Evolutionary conservation across 2,888 invertebrate species (phyloP), one percentile per base, ranked within the genome.

Genomic region (Caenorhabditis becei): DNA sequence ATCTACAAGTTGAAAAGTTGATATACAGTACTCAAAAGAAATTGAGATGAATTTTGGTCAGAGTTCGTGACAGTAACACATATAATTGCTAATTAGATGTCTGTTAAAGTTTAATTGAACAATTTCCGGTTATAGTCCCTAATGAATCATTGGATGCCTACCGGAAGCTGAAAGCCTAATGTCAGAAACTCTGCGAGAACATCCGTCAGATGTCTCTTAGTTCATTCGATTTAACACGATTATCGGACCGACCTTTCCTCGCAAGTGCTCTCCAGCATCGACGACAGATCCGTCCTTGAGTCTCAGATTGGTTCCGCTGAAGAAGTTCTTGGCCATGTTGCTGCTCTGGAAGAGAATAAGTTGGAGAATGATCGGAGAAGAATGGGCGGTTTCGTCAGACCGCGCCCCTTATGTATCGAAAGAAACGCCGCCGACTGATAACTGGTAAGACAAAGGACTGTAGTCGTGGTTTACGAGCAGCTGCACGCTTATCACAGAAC

Each of bases 201-300:
- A n/a, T n/a, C n/a, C n/a, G n/a, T n/a, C n/a, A n/a, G n/a, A n/a
- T 14, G 16, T 58, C 35, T 41, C 41, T 7, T n/a, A 24, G 16
- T n/a, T 8, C 59, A 37, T 58, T 11, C 2, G 18, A 32, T 10
- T 32, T 32, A 16, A 41, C 41, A 14, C 41, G 41, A 41, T 41
- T 41, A 41, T 32, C 32, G 26, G 10, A 67, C 77, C 58, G 18
- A 71, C 78, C 65, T 80, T 80, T 58, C 75, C 75, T 2, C 51
- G 56, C 53, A 80, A 59, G 66, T 80, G 80, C 24, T 70, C 61
- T 65, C 80, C 80, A 4, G 80, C 80, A 49, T 80, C 80, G 7
- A 80, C 80, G 18, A 61, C 18, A 1, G 61, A 41, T 26, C 80
- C 75, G 32, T 80, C 75, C 37, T 70, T 66, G 23, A 80, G 58